Conservation (phyloP, 2,797 vertebrate species). For the Notolabrus celidotus region DNA sequence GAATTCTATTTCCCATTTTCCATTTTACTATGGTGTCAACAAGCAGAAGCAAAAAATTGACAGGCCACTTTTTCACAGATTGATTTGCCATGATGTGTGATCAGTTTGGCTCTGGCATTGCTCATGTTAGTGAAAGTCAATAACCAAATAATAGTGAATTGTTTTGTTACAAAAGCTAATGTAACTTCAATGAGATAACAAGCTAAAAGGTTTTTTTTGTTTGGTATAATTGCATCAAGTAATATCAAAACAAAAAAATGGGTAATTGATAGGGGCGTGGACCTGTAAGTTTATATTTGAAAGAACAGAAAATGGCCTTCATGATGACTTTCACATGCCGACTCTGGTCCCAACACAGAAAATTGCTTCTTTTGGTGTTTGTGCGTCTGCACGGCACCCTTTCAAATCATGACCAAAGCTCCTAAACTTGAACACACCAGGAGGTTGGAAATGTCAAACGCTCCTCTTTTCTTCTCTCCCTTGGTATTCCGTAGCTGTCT, state of each 20-base stretch:
- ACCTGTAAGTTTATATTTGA: conserved; percentile 16
- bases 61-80: no score
- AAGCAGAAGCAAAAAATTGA: no score
- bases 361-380: conserved; percentile 67
- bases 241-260: conserved; percentile 26
- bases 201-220: conserved; percentile 17
- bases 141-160: no score
- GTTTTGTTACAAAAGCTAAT: conserved; percentile 1
- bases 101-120: no score
- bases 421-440: conserved; percentile 55
- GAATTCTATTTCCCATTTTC: no score
- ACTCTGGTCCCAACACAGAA: conserved; percentile 40
- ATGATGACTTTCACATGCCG: conserved; percentile 52
- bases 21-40: no score
- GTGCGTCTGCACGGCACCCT: conserved; percentile 34
- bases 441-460: conserved; percentile 68
- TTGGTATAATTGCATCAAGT: conserved; percentile 11
- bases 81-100: no score
- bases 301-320: conserved; percentile 60
- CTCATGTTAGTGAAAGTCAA: no score
- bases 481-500: conserved; percentile 71
- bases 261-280: conserved; percentile 3
- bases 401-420: conserved; percentile 74
- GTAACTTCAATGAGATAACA: conserved; percentile 22
- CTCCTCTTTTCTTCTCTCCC: conserved; percentile 49